A percentile compares a stretch with the other conserved stretches of the same genome.
Conservation (phyloP, 2,888 invertebrate species). For the Quadroppia sp. region DNA sequence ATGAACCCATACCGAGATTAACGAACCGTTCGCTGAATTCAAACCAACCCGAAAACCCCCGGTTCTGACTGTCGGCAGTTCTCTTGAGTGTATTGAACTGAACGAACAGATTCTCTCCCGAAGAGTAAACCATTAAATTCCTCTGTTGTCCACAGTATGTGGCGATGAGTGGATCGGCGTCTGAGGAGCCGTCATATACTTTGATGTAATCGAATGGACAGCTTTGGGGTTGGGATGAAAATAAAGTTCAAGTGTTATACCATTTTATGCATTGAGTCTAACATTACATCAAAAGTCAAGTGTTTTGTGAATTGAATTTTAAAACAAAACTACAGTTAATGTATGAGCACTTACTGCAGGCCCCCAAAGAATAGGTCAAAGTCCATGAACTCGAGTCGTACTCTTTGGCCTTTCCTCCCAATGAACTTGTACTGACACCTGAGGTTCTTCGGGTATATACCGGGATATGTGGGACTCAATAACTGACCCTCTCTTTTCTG, state of each 20-base stretch:
- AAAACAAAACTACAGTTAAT: neutral
- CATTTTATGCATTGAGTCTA: slow-evolving; percentile 26
- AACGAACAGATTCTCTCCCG: slow-evolving; percentile 81
- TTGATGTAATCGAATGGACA: slow-evolving; percentile 98
- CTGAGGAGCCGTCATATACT: slow-evolving; percentile 90
- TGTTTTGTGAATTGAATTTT: neutral
- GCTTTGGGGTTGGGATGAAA: slow-evolving; percentile 57
- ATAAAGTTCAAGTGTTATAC: neutral
- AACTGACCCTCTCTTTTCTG: slow-evolving; percentile 73
- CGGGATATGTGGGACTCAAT: slow-evolving; percentile 96
- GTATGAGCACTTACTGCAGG: slow-evolving; percentile 74
- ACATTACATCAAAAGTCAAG: neutral
- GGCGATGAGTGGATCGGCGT: slow-evolving; percentile 82
- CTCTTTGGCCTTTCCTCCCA: slow-evolving; percentile 81
- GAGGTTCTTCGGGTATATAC: slow-evolving; percentile 95
- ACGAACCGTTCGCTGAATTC: slow-evolving; percentile 98
- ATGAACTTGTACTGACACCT: slow-evolving; percentile 85
- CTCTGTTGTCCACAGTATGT: slow-evolving; percentile 96
- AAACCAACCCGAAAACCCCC: slow-evolving; percentile 97
- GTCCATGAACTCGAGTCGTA: slow-evolving; percentile 92
- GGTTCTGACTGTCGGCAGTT: slow-evolving; percentile 89
- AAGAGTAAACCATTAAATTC: slow-evolving; percentile 91
- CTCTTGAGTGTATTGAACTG: slow-evolving; percentile 85
- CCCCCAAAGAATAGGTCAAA: slow-evolving; percentile 98
- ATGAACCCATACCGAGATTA: slow-evolving; percentile 73